phyloP scores from a whole-genome alignment of 2,113 vertebrate species.

The Grus americana region DNA sequence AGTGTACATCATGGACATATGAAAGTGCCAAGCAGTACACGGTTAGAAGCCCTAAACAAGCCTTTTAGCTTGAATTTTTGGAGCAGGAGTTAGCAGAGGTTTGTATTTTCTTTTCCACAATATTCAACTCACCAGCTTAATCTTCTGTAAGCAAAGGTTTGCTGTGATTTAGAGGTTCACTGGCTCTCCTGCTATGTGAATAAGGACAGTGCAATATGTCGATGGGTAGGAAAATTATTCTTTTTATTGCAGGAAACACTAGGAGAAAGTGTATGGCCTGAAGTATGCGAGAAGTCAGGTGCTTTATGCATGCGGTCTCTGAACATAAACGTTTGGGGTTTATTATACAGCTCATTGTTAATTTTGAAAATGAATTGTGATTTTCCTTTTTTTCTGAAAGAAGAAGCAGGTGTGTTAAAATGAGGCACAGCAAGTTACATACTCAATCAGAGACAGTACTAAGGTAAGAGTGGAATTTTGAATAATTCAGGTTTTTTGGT shows the following conservation, averaged over 20 bases:
- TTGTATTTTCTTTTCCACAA: background rate
- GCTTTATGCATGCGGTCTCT: background rate
- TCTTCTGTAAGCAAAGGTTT: background rate
- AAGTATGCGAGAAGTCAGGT: fast-evolving
- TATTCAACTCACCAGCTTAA: background rate
- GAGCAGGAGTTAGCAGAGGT: background rate
- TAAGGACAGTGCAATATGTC: background rate
- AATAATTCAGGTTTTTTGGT: background rate
- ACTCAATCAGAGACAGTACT: background rate
- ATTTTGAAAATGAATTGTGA: background rate
- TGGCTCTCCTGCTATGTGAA: background rate
- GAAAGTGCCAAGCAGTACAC: background rate
- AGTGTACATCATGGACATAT: fast-evolving
- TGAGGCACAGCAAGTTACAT: fast-evolving
- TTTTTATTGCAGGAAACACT: background rate
- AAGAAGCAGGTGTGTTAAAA: background rate
- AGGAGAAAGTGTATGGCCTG: background rate
- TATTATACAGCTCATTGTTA: background rate
- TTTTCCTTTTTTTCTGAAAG: background rate
- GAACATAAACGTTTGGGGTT: background rate
- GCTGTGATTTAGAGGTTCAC: background rate
- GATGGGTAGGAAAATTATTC: background rate
- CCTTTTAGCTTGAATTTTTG: background rate
- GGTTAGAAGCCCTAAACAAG: background rate
- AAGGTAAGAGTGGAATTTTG: background rate